Evolutionary conservation across 2,113 vertebrate genomes (phyloP), one percentile per base, ranked within the genome.

Genomic region (Cynopterus brachyotis): DNA sequence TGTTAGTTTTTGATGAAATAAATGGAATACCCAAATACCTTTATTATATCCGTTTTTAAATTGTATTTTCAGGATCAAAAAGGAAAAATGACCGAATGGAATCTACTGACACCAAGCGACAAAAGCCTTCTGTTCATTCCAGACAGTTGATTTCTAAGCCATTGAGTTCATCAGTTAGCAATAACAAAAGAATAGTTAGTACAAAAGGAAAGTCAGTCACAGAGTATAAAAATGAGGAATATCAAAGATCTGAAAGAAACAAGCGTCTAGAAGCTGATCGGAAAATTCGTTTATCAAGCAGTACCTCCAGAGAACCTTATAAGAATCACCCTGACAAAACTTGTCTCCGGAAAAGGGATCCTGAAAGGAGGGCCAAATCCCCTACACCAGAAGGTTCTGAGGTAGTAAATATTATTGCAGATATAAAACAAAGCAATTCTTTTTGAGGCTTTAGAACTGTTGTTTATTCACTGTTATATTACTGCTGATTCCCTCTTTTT

Each of bases 61-160:
- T 98, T 91, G 1, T 94, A 13, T 97, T 96, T 98, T 89, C 97
- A 99, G 99, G 99, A 75, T 99, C 99, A 47, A 99, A 99, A 98
- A 99, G 99, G 96, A 99, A 99, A 99, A 99, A 98, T 13, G 99
- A 99, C 35, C 98, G 99, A 93, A 98, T 99, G 75, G 99, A 99
- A 83, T 98, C 96, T 62, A 93, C 98, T 91, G 99, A 99, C 55
- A 97, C 98, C 87, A 99, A 99, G 97, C 98, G 99, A 87, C 99
- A 99, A 3, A 99, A 99, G 84, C 98, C 99, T 60, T 99, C 99
- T 20, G 95, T 99, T 84, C 99, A 99, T 96, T 97, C 99, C 0
- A 99, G 99, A 70, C 99, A 99, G 50, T 97, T 99, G 69, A 98
- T 98, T 94, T 99, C 99, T 97, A 99, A 99, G 96, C 98, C 98